Base-by-base conservation (phyloP, 2,888 invertebrate species). In the Microplitis deprimator region DNA sequence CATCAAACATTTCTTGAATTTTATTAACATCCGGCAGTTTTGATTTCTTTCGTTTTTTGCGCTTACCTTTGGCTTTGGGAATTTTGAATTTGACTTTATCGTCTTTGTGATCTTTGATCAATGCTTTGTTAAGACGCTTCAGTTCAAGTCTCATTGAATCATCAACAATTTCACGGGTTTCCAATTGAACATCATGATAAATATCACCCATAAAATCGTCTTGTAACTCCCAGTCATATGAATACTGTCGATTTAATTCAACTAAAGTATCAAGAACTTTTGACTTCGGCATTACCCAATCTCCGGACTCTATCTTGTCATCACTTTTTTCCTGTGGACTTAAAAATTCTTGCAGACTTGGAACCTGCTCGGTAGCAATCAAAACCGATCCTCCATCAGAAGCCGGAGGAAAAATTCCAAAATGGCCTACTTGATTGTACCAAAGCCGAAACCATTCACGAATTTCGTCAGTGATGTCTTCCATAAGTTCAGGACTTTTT, bases 381-480 rank as follows among this genome's bases (percentile, higher is more conserved):
- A 93, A 84, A 72, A 93, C 89, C 13, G 92, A 92, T 2, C 96
- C 96, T 6, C 96, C 96, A 87, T 94, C 92, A 59, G 93, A 93
- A 59, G 92, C 92, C 79, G 93, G 93, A 69, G 96, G 96, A 86
- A 92, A 94, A 80, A 93, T 93, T 79, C 96, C 95, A 85, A 96
- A 95, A 69, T 91, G 89, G 39, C 91, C 91, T 0, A 91, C 87
- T 77, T 88, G 87, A 62, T 89, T 87, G 89, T 94, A 93, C 94
- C 94, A 95, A 75, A 92, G 90, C 68, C 91, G 87, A 85, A 95
- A 94, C 96, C 96, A 96, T 84, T 93, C 92, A 77, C 94, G 91
- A 76, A 96, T 93, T 90, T 96, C 95, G 80, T 93, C 94, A 61
- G 93, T 92, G 87, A 96, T 94, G 82, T 94, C 94, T 85, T 96